Conservation (phyloP, 1,140 invertebrate genomes). For the Drosophila lini region DNA sequence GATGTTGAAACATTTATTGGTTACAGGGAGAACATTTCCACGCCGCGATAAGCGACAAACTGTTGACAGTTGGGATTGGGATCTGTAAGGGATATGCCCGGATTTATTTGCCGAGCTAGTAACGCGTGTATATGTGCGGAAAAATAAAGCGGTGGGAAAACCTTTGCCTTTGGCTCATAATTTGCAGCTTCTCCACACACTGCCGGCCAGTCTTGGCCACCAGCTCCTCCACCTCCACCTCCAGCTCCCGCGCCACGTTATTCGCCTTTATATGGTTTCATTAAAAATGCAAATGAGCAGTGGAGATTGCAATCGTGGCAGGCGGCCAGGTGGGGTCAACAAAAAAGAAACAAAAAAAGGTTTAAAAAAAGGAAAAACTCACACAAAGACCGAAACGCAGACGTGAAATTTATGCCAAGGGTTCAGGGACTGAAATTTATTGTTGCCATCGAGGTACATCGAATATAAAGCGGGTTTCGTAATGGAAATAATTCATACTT, state of each 20-base stretch:
- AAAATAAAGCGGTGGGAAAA: conserved; percentile 13
- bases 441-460: conserved; percentile 36
- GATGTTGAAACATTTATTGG: conserved; percentile 71
- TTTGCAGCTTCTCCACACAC: conserved; percentile 51
- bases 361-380: conserved; percentile 26
- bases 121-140: conserved; percentile 6
- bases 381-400: conserved; percentile 51
- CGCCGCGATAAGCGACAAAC: conserved; percentile 43
- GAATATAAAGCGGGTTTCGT: conserved; percentile 11
- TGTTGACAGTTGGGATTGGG: conserved; percentile 54
- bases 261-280: conserved; percentile 63
- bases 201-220: conserved; percentile 21
- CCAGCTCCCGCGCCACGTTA: conserved; percentile 4
- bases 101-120: conserved; percentile 50
- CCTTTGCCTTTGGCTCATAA: conserved; percentile 57
- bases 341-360: conserved; percentile 24
- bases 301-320: conserved; percentile 65
- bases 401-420: conserved; percentile 74
- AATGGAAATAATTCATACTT: conserved; percentile 13
- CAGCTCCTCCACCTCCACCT: neutral
- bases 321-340: conserved; percentile 44
- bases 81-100: conserved; percentile 24
- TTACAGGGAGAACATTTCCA: conserved; percentile 46
- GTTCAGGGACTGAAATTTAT: conserved; percentile 51
- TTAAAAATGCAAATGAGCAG: conserved; percentile 79